Evolutionary conservation across 2,113 vertebrate species (phyloP), one percentile per base, ranked within the genome.

Genomic region (Corythoichthys intestinalis): DNA sequence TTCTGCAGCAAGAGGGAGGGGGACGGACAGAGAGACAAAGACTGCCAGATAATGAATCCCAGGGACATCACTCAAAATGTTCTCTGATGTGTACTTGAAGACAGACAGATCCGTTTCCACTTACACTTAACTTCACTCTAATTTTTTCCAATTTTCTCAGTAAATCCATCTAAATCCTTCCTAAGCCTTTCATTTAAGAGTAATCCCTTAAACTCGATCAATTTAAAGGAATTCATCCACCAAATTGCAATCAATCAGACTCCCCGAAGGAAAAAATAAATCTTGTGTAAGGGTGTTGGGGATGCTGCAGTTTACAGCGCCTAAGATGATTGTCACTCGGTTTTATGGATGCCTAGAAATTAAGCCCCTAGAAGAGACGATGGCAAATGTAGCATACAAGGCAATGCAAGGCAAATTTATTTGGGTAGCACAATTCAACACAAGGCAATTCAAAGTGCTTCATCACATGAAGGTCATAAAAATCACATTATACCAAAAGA

Each of bases 201-300:
- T 38, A 50, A 65, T 65, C 46, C 69, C 15, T 67, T 65, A 4
- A 13, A 44, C 44, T 15, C 37, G 54, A 65, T 17, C 46, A 50
- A 66, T 69, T 69, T 65, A 60, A 69, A 49, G 34, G 56, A 39
- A 56, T 11, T 44, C 34, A 17, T 28, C 49, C 41, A 9, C 49
- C 59, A 13, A 56, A 77, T 58, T 50, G 49, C 37, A 73, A 13
- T 15, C 57, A 66, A 56, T 56, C 34, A 50, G 12, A 37, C 8
- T 9, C 17, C 70, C 46, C 17, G 15, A 56, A 2, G 20, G 66
- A 64, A 59, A 66, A 62, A 13, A 35, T 14, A 35, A 14, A 64
- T 28, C 28, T 65, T 8, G 38, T 46, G 41, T 44, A 10, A 49
- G 12, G n/a, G 48, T 28, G 48, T 4, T 49, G 14, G 1, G 20